A percentile compares a stretch with the other conserved stretches of the same genome.
phyloP scores from a whole-genome alignment of 2,113 vertebrate species.

The Parotia lawesii region DNA sequence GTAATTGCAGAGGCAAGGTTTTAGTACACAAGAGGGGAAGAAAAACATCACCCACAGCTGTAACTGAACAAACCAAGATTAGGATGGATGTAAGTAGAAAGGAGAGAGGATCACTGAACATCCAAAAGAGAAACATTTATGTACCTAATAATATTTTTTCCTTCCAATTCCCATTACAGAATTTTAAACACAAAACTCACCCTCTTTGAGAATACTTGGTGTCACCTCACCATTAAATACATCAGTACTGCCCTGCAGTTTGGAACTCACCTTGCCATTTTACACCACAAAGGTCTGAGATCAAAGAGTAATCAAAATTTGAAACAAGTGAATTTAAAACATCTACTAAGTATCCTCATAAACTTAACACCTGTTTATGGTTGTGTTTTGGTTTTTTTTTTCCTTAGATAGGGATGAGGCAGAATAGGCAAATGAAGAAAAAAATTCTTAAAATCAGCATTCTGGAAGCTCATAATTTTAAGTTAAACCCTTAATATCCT shows the following conservation, averaged over 20 bases:
- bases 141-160: not conserved
- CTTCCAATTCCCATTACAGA: not conserved
- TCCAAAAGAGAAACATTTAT: not conserved
- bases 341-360: not conserved
- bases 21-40: not conserved
- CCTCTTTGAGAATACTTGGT: not conserved
- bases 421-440: not conserved
- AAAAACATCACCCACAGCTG: not conserved
- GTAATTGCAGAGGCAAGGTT: not conserved
- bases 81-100: not conserved
- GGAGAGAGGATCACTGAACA: not conserved
- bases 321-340: not conserved
- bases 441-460: not conserved
- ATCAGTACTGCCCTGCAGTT: not conserved
- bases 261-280: not conserved
- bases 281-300: not conserved
- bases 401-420: not conserved
- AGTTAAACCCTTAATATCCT: not conserved
- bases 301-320: not conserved
- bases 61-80: not conserved
- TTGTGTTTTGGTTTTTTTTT: too few relatives aligned
- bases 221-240: not conserved
- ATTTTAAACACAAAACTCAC: not conserved
- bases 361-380: not conserved
- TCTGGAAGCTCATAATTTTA: not conserved